Percentiles rank a stretch among this genome's conserved stretches.
Conservation (phyloP, 2,113 vertebrate genomes). For the Argyrosomus japonicus region DNA sequence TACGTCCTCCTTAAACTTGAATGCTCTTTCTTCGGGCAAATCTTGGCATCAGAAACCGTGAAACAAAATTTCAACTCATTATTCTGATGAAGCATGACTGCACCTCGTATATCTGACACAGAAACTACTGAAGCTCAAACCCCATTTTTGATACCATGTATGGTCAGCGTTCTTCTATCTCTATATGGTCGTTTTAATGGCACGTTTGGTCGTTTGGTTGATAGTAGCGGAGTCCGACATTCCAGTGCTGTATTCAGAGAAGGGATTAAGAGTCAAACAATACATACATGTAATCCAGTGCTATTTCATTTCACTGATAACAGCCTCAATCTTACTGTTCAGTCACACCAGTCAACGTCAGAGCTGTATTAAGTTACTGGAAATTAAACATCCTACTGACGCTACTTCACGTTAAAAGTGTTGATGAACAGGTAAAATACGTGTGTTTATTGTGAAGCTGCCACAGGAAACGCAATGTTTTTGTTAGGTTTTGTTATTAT, state of each 20-base stretch:
- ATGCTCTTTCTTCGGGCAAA: not conserved
- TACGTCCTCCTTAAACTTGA: slow-evolving; percentile 10
- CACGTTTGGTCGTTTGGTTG: too few relatives aligned
- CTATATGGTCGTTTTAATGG: too few relatives aligned
- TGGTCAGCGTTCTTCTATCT: not conserved
- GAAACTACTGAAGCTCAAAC: not conserved
- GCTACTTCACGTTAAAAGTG: not conserved
- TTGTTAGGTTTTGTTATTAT: not conserved
- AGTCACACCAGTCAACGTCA: not conserved
- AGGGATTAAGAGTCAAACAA: not conserved
- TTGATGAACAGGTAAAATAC: not conserved
- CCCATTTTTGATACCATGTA: not conserved
- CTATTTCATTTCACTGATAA: not conserved
- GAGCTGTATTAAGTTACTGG: too few relatives aligned
- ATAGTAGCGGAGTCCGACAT: not conserved
- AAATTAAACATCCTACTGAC: not conserved
- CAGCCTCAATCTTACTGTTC: not conserved
- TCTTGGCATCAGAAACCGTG: not conserved
- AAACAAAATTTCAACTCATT: not conserved
- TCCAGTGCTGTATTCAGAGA: not conserved
- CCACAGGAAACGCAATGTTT: not conserved
- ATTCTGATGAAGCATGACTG: not conserved
- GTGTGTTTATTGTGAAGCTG: not conserved
- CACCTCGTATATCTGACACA: not conserved
- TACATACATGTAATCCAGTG: not conserved